Conservation (phyloP, 2,888 invertebrate species). For the Alloscopus bannaensis region DNA sequence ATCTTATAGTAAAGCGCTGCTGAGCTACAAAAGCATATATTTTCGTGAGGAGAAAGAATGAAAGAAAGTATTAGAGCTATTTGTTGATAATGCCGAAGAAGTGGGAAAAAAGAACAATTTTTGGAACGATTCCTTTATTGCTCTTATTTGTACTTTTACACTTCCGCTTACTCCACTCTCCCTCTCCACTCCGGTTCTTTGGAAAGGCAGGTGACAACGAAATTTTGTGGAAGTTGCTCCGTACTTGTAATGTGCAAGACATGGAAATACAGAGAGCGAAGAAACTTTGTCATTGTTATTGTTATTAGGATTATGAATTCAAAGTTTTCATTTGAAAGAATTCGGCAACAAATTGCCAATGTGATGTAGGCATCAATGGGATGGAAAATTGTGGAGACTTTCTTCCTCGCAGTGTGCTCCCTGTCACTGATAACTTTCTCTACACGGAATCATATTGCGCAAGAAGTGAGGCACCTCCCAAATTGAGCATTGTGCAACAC, state of each 20-base stretch:
- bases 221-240: no score
- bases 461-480: not conserved
- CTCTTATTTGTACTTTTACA: conserved; percentile 14
- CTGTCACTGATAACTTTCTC: conserved; percentile 11
- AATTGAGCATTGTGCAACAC: conserved; percentile 2
- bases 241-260: not conserved
- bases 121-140: conserved; percentile 16
- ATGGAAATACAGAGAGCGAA: not conserved
- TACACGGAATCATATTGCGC: not conserved
- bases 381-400: not conserved
- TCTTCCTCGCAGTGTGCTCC: not conserved
- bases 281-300: not conserved
- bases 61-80: conserved; percentile 20
- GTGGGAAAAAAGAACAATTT: no score
- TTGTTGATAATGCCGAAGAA: not conserved
- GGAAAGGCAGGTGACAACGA: no score
- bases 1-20: conserved; percentile 29
- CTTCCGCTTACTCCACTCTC: no score
- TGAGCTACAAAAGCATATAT: not conserved
- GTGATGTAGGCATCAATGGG: not conserved
- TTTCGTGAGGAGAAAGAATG: conserved; percentile 1
- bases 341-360: not conserved
- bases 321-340: not conserved
- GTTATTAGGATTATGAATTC: not conserved
- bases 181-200: no score